Percentiles rank a stretch among this genome's conserved stretches.
These are phyloP conservation scores for Acestrorhynchus altus DNA, from an alignment of 2,797 vertebrate genomes.

Conservation along the genomic window DNA sequence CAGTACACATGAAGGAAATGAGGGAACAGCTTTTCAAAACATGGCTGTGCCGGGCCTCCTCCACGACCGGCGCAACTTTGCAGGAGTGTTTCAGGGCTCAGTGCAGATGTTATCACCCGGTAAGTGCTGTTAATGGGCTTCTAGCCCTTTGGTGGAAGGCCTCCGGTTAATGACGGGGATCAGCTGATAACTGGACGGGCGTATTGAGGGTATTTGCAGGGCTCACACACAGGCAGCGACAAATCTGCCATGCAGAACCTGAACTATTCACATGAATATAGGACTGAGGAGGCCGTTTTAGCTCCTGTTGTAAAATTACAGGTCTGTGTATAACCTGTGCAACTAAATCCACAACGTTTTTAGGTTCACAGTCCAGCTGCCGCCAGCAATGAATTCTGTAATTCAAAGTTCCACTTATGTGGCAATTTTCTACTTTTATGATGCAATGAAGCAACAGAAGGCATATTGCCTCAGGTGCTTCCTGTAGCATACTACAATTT, in stretches of 20 bases:
- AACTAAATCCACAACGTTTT: neutral
- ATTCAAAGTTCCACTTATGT: too few species aligned
- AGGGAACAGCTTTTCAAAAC: constrained; percentile 77
- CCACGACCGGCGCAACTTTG: constrained; percentile 74
- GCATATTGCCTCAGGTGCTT: too few species aligned
- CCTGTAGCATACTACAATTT: too few species aligned
- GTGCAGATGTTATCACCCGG: constrained; percentile 79
- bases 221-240: constrained; percentile 61
- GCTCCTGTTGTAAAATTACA: neutral
- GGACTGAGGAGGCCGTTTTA: neutral
- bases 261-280: neutral
- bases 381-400: too few species aligned
- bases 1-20: constrained; percentile 71
- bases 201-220: constrained; percentile 43
- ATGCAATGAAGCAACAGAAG: too few species aligned
- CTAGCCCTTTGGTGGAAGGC: constrained; percentile 81
- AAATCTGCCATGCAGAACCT: constrained; percentile 2
- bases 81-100: constrained; percentile 78
- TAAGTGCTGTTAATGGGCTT: constrained; percentile 82
- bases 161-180: constrained; percentile 78
- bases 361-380: neutral
- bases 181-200: constrained; percentile 72
- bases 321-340: neutral
- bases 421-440: too few species aligned
- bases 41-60: constrained; percentile 71